Percentiles rank a stretch among this genome's conserved stretches.
These are phyloP conservation scores for Oenanthe melanoleuca DNA, from an alignment of 2,113 vertebrate species.

Conservation along the genomic window DNA sequence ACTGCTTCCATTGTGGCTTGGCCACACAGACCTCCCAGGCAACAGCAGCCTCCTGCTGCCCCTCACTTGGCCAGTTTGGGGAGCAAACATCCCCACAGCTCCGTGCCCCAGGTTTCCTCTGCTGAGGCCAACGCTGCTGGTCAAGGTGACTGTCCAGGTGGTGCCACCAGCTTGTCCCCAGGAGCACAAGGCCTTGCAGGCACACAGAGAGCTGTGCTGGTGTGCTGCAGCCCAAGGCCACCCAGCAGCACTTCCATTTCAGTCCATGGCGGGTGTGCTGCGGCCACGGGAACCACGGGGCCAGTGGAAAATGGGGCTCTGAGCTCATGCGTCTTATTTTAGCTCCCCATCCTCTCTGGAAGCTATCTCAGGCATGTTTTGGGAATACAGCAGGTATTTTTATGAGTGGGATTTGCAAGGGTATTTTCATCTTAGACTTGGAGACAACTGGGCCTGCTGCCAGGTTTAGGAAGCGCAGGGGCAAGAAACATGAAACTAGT, in stretches of 20 bases:
- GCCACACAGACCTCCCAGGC: accelerated
- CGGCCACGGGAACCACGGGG: background rate
- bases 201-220: accelerated
- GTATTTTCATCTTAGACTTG: constrained; percentile 76
- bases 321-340: constrained; percentile 77
- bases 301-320: constrained; percentile 63
- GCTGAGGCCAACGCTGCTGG: background rate
- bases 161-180: background rate
- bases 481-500: constrained; percentile 56
- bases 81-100: background rate
- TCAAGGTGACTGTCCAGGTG: background rate
- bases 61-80: background rate
- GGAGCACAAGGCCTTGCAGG: background rate
- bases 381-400: constrained; percentile 75
- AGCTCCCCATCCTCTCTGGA: constrained; percentile 74
- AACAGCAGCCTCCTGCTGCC: background rate
- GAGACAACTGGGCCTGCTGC: constrained; percentile 53
- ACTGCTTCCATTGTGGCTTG: background rate
- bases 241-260: background rate
- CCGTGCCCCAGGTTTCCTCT: background rate
- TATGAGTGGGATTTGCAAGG: constrained; percentile 71
- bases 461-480: constrained; percentile 61
- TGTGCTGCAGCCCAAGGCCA: background rate
- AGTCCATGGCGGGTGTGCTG: constrained; percentile 16
- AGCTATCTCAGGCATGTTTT: constrained; percentile 78